Percentiles rank a stretch among this genome's conserved stretches.
These are phyloP conservation scores for Serilophus lunatus DNA, from an alignment of 2,113 vertebrate species.

Conservation along the genomic window DNA sequence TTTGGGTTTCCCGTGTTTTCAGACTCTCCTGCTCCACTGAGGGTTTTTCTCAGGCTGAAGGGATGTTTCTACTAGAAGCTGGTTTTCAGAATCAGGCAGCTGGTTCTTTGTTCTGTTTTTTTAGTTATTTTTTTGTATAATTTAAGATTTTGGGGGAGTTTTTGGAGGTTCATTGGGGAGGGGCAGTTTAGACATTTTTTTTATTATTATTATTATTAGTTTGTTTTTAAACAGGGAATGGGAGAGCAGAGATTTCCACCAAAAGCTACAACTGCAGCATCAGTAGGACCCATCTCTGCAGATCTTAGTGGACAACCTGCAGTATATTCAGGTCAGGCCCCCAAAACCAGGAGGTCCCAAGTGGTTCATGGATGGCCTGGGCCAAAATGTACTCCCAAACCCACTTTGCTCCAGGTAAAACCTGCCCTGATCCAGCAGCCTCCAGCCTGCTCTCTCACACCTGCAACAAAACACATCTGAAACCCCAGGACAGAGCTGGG, in stretches of 20 bases:
- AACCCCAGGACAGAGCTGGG: neutral
- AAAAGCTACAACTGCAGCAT: neutral
- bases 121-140: too few species aligned
- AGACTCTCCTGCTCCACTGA: neutral
- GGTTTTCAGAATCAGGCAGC: neutral
- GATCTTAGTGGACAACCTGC: neutral
- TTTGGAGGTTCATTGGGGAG: too few species aligned
- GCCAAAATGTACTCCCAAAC: neutral
- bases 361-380: rapidly evolving
- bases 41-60: neutral
- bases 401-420: neutral
- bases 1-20: neutral
- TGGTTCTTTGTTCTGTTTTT: neutral
- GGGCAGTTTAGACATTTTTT: too few species aligned
- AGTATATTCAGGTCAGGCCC: neutral
- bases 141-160: neutral
- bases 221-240: neutral
- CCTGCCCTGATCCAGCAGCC: neutral
- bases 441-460: neutral
- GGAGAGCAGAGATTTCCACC: neutral
- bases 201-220: too few species aligned
- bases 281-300: neutral
- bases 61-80: neutral
- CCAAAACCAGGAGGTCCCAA: neutral
- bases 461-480: neutral